Percentiles rank a stretch among this genome's conserved stretches.
Conservation (phyloP, 1,140 invertebrate species). For the Trissolcus basalis region DNA sequence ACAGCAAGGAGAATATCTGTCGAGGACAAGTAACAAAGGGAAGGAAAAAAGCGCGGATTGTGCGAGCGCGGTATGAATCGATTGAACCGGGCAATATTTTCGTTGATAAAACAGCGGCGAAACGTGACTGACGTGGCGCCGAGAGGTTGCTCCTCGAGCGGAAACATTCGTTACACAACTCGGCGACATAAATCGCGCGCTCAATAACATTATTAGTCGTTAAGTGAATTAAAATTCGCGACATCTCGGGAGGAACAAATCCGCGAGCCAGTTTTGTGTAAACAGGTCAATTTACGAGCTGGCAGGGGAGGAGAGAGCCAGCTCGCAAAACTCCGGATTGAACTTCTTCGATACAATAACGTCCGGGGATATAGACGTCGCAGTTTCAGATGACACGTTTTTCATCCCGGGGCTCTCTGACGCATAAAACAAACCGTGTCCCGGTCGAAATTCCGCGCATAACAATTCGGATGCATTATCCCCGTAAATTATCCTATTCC, state of each 20-base stretch:
- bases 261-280: slow-evolving; percentile 42
- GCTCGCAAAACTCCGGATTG: slow-evolving; percentile 19
- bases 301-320: slow-evolving; percentile 13
- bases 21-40: too few species aligned
- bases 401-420: slow-evolving; percentile 22
- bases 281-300: slow-evolving; percentile 49
- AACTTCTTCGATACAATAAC: slow-evolving; percentile 38
- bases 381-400: slow-evolving; percentile 37
- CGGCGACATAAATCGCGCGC: slow-evolving; percentile 34
- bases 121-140: slow-evolving; percentile 23
- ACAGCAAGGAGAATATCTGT: too few species aligned
- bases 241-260: slow-evolving; percentile 35
- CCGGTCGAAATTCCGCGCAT: slow-evolving; percentile 22
- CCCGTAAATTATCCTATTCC: slow-evolving; percentile 35
- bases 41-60: too few species aligned
- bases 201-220: slow-evolving; percentile 50
- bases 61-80: not conserved
- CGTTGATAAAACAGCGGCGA: slow-evolving; percentile 20
- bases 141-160: slow-evolving; percentile 4
- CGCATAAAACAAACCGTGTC: slow-evolving; percentile 17
- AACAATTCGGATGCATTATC: slow-evolving; percentile 35
- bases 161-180: slow-evolving; percentile 16
- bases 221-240: slow-evolving; percentile 55
- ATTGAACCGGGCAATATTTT: slow-evolving; percentile 14
- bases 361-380: slow-evolving; percentile 20